phyloP scores from a whole-genome alignment of 1,140 invertebrate genomes.

The Penaeus chinensis region DNA sequence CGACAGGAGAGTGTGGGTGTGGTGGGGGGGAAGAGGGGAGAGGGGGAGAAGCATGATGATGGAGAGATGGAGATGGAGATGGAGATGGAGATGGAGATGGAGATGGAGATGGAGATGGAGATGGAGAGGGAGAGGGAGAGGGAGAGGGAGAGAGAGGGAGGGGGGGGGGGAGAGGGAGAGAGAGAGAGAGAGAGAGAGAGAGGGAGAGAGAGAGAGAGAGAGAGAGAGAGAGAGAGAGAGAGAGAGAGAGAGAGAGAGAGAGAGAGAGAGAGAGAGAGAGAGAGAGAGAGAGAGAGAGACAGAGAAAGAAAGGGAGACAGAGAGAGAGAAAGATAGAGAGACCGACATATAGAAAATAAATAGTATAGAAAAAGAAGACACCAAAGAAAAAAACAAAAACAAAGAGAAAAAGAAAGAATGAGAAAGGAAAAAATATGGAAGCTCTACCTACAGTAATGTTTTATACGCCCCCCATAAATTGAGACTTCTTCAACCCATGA shows the following conservation, averaged over 20 bases:
- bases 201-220: too few relatives aligned
- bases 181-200: neutral
- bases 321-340: neutral
- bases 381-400: neutral
- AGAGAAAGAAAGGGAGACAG: neutral
- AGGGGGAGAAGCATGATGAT: neutral
- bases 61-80: neutral
- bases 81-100: neutral
- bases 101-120: neutral
- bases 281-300: neutral
- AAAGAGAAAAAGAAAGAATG: neutral
- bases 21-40: neutral
- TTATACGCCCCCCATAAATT: too few relatives aligned
- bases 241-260: neutral
- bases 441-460: too few relatives aligned
- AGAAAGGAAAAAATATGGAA: neutral
- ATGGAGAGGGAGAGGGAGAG: too few relatives aligned
- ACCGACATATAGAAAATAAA: constrained; percentile 2
- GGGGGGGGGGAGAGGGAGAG: neutral
- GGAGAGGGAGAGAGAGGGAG: neutral
- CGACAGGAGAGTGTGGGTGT: neutral
- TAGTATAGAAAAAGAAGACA: neutral
- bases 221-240: neutral
- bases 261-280: neutral
- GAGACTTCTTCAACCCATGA: too few relatives aligned